These are phyloP conservation scores for Papilio elwesi DNA, from an alignment of 2,888 invertebrate genomes.

Conservation along the genomic window DNA sequence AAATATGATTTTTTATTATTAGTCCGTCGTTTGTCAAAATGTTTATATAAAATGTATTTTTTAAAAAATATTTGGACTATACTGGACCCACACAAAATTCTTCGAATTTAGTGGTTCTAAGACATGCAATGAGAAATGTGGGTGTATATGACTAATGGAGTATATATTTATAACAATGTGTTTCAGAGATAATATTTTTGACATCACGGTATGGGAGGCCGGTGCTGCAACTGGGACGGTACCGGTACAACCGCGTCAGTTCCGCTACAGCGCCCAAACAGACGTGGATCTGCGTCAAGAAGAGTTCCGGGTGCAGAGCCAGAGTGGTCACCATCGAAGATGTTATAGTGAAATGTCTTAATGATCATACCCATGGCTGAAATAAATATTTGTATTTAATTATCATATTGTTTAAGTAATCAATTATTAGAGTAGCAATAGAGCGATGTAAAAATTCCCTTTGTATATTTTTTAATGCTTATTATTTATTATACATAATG, in stretches of 20 bases:
- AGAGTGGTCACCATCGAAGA: conserved; percentile 8
- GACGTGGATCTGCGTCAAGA: conserved; percentile 33
- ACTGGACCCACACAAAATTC: too few relatives aligned
- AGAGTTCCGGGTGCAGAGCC: conserved; percentile 21
- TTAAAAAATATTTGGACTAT: too few relatives aligned
- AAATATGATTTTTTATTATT: too few relatives aligned
- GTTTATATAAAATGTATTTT: too few relatives aligned
- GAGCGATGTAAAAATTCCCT: too few relatives aligned
- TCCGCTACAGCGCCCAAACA: neutral
- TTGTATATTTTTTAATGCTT: too few relatives aligned
- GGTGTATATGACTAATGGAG: too few relatives aligned
- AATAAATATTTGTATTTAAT: neutral
- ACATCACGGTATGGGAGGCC: conserved; percentile 41
- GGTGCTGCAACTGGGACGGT: conserved; percentile 4
- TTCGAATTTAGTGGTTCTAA: too few relatives aligned
- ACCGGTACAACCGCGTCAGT: conserved; percentile 13
- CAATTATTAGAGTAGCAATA: neutral
- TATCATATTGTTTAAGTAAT: neutral
- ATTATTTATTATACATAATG: too few relatives aligned
- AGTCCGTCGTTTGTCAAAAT: too few relatives aligned
- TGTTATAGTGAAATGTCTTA: conserved; percentile 12
- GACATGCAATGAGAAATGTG: too few relatives aligned
- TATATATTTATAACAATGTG: conserved; percentile 3
- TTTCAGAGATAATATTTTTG: conserved; percentile 40
- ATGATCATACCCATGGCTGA: neutral